These are phyloP conservation scores for Mormyrus proboscirostris DNA, from an alignment of 2,797 vertebrate genomes.

Conservation along the genomic window DNA sequence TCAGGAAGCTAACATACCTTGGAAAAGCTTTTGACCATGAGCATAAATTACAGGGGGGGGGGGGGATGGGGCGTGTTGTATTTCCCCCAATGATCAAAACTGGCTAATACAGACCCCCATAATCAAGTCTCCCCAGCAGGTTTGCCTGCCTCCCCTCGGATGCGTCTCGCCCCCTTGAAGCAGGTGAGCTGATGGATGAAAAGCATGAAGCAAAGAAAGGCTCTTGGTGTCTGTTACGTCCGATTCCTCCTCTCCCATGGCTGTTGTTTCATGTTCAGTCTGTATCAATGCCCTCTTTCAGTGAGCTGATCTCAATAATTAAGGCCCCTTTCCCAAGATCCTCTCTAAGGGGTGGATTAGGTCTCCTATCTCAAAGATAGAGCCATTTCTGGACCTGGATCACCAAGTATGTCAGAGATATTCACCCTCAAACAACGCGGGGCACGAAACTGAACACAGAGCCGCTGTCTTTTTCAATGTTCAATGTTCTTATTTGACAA, in stretches of 20 bases:
- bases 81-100: background rate
- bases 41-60: no score
- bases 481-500: background rate
- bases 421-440: background rate
- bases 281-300: slow-evolving; percentile 58
- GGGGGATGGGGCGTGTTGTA: no score
- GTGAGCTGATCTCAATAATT: slow-evolving; percentile 63
- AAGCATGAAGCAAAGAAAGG: slow-evolving; percentile 36
- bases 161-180: slow-evolving; percentile 60
- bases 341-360: slow-evolving; percentile 64
- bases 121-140: slow-evolving; percentile 50
- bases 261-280: slow-evolving; percentile 39
- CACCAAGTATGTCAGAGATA: slow-evolving; percentile 16
- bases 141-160: background rate
- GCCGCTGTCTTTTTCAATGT: background rate
- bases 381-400: slow-evolving; percentile 30
- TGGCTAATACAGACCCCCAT: background rate
- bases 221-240: background rate
- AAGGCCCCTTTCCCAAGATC: slow-evolving; percentile 57
- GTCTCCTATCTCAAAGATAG: slow-evolving; percentile 42
- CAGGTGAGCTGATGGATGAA: slow-evolving; percentile 49
- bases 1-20: background rate
- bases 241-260: background rate
- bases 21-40: background rate
- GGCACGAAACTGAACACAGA: background rate